These are phyloP conservation scores for Tetranychus urticae DNA, from an alignment of 1,140 invertebrate species.

Conservation along the genomic window DNA sequence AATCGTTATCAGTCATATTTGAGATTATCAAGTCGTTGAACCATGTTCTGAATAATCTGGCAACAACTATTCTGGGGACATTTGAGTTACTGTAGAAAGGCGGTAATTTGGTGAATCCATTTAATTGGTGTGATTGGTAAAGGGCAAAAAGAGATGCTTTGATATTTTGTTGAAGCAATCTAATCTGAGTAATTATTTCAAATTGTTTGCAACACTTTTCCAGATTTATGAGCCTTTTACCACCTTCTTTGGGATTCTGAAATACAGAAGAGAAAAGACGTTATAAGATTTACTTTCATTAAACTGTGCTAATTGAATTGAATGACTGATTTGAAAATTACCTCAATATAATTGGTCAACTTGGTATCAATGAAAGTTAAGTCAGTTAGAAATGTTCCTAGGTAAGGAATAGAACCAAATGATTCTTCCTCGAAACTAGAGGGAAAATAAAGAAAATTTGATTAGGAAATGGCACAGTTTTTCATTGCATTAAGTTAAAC, in stretches of 20 bases:
- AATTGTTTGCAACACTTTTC: conserved; percentile 96
- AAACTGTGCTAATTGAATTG: not conserved
- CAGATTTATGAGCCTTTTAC: conserved; percentile 71
- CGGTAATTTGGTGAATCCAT: not conserved
- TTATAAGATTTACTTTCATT: not conserved
- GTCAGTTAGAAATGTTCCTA: conserved; percentile 94
- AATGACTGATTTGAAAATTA: not conserved
- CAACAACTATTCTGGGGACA: conserved; percentile 6
- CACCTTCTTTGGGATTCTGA: conserved; percentile 17
- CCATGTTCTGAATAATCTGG: conserved; percentile 9
- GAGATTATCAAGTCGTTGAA: conserved; percentile 7
- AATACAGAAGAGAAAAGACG: not conserved
- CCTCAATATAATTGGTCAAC: conserved; percentile 26
- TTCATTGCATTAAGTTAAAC: not conserved
- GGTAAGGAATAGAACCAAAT: conserved; percentile 78
- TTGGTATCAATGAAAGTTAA: conserved; percentile 91
- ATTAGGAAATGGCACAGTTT: no score
- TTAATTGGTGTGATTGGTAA: conserved; percentile 7
- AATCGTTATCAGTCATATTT: conserved; percentile 9
- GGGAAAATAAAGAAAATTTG: not conserved
- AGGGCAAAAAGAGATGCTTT: conserved; percentile 4
- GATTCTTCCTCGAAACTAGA: conserved; percentile 8
- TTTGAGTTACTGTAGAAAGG: conserved; percentile 2
- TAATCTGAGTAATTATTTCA: conserved; percentile 87
- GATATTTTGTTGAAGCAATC: conserved; percentile 49